Evolutionary conservation across 2,113 vertebrate genomes (phyloP).

Genomic region (Enhydra lutris): DNA sequence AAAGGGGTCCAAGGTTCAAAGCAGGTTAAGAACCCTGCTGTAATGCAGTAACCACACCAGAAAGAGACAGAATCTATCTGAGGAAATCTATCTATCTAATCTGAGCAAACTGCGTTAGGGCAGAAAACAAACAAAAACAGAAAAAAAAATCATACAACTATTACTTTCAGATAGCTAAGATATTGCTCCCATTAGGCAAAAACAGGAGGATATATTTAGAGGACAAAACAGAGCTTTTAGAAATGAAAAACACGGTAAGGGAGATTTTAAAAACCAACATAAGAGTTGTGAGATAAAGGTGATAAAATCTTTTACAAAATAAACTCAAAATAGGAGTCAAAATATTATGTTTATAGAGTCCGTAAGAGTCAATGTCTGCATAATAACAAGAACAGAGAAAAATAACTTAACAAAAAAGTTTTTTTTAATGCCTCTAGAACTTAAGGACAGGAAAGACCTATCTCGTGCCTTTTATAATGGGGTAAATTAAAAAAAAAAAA

Average conservation of each 20-base stretch:
- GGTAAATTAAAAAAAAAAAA: neutral
- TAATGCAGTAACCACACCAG: neutral
- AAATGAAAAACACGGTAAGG: neutral
- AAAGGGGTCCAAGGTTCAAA: neutral
- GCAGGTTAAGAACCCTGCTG: neutral
- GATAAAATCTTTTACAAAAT: constrained; percentile 14
- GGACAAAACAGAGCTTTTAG: neutral
- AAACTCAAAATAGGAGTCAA: neutral
- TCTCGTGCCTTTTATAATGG: neutral
- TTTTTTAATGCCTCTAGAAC: neutral
- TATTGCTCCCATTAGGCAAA: neutral
- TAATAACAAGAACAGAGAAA: neutral
- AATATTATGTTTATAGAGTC: neutral
- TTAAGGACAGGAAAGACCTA: neutral
- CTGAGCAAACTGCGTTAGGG: neutral
- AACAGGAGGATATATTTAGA: neutral
- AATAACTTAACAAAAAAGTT: neutral
- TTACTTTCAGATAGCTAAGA: neutral
- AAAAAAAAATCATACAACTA: neutral
- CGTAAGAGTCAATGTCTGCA: neutral
- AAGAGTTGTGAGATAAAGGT: constrained; percentile 1
- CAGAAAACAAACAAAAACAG: neutral
- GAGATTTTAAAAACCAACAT: neutral
- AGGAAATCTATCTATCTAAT: neutral
- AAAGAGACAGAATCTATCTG: neutral